Percentiles rank a stretch among this genome's conserved stretches.
Evolutionary conservation across 2,888 invertebrate species (phyloP).

Genomic region (Axea sp.): DNA sequence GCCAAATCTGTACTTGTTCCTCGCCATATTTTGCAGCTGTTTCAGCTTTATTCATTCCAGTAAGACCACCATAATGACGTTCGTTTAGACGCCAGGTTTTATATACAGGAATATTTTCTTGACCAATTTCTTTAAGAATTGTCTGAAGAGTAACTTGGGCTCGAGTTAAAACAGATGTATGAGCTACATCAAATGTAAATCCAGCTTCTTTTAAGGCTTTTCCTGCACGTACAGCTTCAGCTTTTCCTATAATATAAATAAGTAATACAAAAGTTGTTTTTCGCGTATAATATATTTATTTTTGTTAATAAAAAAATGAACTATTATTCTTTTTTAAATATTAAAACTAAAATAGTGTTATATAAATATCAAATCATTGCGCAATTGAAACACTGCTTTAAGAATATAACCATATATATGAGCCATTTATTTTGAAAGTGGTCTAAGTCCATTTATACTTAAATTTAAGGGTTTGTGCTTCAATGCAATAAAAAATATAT

Average conservation of each 20-base stretch:
- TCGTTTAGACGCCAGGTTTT: slow-evolving; percentile 93
- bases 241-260: slow-evolving; percentile 80
- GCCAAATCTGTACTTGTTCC: slow-evolving; percentile 91
- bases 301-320: too few relatives aligned
- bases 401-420: too few relatives aligned
- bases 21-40: slow-evolving; percentile 92
- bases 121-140: slow-evolving; percentile 85
- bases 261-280: not conserved
- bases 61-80: slow-evolving; percentile 92
- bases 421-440: too few relatives aligned
- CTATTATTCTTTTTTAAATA: too few relatives aligned
- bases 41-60: slow-evolving; percentile 91
- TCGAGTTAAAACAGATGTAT: slow-evolving; percentile 89
- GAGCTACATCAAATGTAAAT: slow-evolving; percentile 88
- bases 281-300: not conserved
- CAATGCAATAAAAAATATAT: too few relatives aligned
- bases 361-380: too few relatives aligned
- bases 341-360: too few relatives aligned
- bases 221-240: slow-evolving; percentile 86
- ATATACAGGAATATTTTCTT: slow-evolving; percentile 84
- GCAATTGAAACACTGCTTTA: too few relatives aligned
- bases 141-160: slow-evolving; percentile 87
- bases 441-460: too few relatives aligned
- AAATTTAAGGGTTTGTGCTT: too few relatives aligned
- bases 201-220: slow-evolving; percentile 86